Percentiles rank a stretch among this genome's conserved stretches.
These are phyloP conservation scores for Siniperca chuatsi DNA, from an alignment of 2,113 vertebrate genomes.

Conservation along the genomic window DNA sequence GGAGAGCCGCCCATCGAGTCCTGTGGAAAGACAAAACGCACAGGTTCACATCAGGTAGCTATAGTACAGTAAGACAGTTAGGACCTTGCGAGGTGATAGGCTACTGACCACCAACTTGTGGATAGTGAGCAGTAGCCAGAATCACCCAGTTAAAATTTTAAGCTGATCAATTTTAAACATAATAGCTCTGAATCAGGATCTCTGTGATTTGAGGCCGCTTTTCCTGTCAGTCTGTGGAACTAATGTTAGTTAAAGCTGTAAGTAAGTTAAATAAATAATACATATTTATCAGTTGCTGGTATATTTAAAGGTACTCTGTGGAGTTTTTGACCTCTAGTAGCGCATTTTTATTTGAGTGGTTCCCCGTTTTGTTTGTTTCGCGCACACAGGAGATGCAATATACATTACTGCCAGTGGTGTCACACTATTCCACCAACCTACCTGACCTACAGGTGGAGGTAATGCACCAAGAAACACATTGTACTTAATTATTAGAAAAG, in stretches of 20 bases:
- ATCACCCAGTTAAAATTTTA: neutral
- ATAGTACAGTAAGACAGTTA: neutral
- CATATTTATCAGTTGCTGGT: neutral
- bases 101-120: neutral
- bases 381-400: too few species aligned
- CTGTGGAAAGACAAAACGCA: conserved; percentile 78
- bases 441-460: neutral
- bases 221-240: neutral
- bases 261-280: neutral
- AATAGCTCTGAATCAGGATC: neutral
- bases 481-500: neutral
- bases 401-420: neutral
- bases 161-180: neutral
- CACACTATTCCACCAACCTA: neutral
- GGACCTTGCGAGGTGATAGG: neutral
- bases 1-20: conserved; percentile 96
- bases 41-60: conserved; percentile 11
- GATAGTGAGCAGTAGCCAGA: neutral
- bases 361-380: neutral
- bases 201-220: too few species aligned
- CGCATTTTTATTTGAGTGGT: neutral
- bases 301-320: neutral
- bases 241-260: neutral
- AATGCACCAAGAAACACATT: neutral
- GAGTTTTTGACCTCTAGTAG: neutral